Percentiles rank a stretch among this genome's conserved stretches.
phyloP scores from a whole-genome alignment of 2,888 invertebrate species.

The Gymnocheta viridis region DNA sequence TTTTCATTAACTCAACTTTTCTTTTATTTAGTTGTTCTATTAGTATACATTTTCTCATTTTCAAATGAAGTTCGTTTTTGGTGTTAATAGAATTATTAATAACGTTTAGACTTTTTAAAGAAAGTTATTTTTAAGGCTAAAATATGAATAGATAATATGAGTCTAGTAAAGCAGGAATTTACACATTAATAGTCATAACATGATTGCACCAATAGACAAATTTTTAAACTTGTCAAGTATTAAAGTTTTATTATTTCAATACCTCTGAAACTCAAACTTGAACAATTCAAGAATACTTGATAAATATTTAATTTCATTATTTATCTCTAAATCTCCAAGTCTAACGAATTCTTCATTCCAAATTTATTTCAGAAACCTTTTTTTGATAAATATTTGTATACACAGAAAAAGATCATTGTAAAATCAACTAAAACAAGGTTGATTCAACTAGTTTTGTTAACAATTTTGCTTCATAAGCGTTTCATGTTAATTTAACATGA shows the following conservation, averaged over 20 bases:
- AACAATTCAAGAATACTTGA: neutral
- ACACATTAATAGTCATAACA: neutral
- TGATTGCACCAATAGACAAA: neutral
- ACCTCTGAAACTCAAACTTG: neutral
- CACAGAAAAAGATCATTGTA: no score
- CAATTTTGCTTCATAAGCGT: no score
- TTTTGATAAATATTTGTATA: no score
- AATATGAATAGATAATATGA: conserved; percentile 14
- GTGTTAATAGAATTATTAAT: conserved; percentile 38
- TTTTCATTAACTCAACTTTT: conserved; percentile 28
- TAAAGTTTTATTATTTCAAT: neutral
- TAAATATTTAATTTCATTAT: neutral
- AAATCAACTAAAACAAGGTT: no score
- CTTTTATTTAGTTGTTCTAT: conserved; percentile 20
- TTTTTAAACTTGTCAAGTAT: neutral
- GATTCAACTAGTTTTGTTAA: no score
- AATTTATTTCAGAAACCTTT: no score
- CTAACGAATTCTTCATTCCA: neutral
- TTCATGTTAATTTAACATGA: no score
- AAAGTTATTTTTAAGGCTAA: conserved; percentile 44
- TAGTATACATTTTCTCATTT: conserved; percentile 32
- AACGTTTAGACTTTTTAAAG: conserved; percentile 26
- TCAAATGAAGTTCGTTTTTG: conserved; percentile 13
- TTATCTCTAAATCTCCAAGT: neutral
- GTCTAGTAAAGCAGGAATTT: neutral